Evolutionary conservation across 2,797 vertebrate species (phyloP).

Genomic region (Cacajao melanocephalus): DNA sequence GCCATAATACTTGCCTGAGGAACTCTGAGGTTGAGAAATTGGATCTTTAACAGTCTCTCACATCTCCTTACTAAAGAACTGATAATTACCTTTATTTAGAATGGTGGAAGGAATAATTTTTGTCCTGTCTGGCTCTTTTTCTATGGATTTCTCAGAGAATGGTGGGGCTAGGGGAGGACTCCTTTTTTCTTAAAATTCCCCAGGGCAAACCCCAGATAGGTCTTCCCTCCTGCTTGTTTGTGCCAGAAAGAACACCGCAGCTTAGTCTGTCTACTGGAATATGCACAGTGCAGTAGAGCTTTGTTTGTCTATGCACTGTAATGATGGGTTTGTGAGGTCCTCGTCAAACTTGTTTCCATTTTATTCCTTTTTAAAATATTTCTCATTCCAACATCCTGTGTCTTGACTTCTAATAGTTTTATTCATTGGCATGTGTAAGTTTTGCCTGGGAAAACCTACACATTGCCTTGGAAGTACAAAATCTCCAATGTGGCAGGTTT

Average conservation of each 20-base stretch:
- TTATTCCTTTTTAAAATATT: constrained; percentile 12
- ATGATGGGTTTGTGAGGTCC: background rate
- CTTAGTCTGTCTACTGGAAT: background rate
- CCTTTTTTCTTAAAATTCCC: background rate
- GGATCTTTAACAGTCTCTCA: background rate
- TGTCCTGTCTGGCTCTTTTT: background rate
- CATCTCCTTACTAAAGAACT: constrained; percentile 21
- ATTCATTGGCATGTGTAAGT: background rate
- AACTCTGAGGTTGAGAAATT: constrained; percentile 13
- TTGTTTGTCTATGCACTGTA: background rate
- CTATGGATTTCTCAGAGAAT: background rate
- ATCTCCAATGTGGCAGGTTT: background rate
- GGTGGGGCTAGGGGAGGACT: background rate
- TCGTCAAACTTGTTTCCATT: constrained; percentile 19
- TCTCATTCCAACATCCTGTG: background rate
- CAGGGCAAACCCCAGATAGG: background rate
- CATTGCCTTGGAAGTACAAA: background rate
- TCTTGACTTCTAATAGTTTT: constrained; percentile 29
- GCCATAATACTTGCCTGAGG: background rate
- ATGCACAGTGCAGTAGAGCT: background rate
- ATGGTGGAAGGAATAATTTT: constrained; percentile 19
- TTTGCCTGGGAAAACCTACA: background rate
- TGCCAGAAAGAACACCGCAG: background rate
- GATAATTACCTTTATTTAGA: constrained; percentile 1
- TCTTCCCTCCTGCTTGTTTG: background rate